phyloP scores from a whole-genome alignment of 2,888 invertebrate species.

The Amiota communis region DNA sequence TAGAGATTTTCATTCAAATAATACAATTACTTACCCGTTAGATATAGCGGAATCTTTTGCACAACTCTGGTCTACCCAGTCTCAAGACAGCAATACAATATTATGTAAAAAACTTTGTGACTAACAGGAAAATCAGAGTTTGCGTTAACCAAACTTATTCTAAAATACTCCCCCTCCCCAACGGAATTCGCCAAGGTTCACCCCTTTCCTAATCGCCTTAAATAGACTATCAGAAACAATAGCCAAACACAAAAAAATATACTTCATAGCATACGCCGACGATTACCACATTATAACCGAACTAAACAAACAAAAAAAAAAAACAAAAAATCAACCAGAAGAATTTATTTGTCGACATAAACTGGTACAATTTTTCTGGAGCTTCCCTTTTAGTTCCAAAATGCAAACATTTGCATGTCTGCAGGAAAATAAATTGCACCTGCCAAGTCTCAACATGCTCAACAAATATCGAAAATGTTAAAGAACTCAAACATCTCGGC shows the following conservation, averaged over 20 bases:
- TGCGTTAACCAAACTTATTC: no score
- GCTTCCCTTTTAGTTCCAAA: no score
- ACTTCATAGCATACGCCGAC: no score
- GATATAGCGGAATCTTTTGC: background rate
- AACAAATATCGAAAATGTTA: background rate
- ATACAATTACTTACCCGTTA: no score
- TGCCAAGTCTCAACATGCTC: background rate
- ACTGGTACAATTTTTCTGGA: background rate
- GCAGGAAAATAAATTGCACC: background rate
- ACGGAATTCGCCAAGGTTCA: no score
- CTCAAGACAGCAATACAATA: constrained; percentile 20
- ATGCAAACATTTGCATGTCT: background rate
- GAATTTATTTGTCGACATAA: background rate
- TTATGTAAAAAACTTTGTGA: background rate
- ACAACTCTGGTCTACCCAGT: constrained; percentile 10
- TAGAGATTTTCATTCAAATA: no score
- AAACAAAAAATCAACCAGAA: constrained; percentile 6
- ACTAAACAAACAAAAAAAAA: constrained; percentile 34
- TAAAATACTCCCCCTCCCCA: no score
- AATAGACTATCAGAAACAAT: background rate
- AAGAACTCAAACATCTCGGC: background rate
- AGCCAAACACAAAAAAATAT: background rate
- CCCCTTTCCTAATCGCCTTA: background rate
- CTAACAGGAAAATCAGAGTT: background rate
- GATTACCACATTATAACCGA: no score